Conservation (phyloP, 2,797 vertebrate genomes). For the Leuciscus waleckii region DNA sequence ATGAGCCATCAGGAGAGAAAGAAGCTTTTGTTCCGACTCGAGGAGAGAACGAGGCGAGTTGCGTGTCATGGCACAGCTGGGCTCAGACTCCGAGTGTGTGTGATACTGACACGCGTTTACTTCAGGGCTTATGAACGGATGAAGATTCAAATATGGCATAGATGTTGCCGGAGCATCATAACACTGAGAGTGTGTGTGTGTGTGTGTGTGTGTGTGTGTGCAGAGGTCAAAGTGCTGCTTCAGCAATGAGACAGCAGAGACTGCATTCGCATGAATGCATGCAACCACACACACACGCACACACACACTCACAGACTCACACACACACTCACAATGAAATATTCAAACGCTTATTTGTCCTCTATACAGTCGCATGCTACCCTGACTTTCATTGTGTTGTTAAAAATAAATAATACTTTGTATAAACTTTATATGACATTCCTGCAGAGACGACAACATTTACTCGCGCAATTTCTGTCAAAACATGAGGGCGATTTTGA, state of each 20-base stretch:
- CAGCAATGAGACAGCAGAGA: slow-evolving; percentile 55
- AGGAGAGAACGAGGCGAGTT: background rate
- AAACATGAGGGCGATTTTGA: background rate
- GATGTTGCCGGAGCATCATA: background rate
- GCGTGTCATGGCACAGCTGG: slow-evolving; percentile 16
- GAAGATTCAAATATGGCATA: background rate
- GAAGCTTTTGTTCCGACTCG: slow-evolving; percentile 54
- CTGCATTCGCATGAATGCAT: background rate
- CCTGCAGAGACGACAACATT: too few relatives aligned
- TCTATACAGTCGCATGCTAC: slow-evolving; percentile 1
- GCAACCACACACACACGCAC: background rate
- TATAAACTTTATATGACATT: too few relatives aligned
- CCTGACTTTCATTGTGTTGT: too few relatives aligned
- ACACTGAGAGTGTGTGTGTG: background rate
- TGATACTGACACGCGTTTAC: background rate
- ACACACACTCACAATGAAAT: slow-evolving; percentile 1
- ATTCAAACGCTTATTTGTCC: slow-evolving; percentile 23
- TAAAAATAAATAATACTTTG: too few relatives aligned
- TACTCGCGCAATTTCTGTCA: background rate
- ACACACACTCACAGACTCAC: rapidly evolving
- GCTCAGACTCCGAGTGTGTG: background rate
- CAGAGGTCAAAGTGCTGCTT: slow-evolving; percentile 57
- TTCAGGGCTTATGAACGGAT: background rate
- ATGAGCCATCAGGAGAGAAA: slow-evolving; percentile 43
- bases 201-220: too few relatives aligned